A percentile compares a stretch with the other conserved stretches of the same genome.
These are phyloP conservation scores for Olivierus martensii DNA, from an alignment of 1,140 invertebrate species.

Conservation along the genomic window DNA sequence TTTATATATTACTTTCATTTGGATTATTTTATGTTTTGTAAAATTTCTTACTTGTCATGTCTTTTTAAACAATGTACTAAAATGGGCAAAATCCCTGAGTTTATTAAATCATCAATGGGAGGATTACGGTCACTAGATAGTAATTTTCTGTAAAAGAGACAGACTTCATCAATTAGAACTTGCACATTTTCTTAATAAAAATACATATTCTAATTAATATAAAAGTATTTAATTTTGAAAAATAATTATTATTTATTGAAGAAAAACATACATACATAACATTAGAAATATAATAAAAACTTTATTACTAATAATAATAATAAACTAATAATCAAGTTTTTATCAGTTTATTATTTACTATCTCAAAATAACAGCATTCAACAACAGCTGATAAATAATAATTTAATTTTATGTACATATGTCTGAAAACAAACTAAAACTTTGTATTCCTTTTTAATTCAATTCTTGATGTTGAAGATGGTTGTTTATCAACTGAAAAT, in stretches of 20 bases:
- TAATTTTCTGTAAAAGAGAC: conserved; percentile 51
- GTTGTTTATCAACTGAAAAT: too few relatives aligned
- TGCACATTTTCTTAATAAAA: background rate
- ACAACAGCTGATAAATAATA: too few relatives aligned
- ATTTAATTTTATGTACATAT: too few relatives aligned
- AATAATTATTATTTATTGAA: background rate
- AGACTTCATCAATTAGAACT: background rate
- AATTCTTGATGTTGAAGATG: too few relatives aligned
- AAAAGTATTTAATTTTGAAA: background rate
- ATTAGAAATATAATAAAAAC: background rate
- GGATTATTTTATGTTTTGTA: background rate
- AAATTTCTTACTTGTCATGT: conserved; percentile 48
- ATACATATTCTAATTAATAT: background rate
- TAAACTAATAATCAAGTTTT: background rate
- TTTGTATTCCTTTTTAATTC: too few relatives aligned
- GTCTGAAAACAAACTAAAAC: too few relatives aligned
- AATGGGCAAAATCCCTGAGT: conserved; percentile 83
- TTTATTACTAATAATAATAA: background rate
- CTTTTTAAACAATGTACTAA: conserved; percentile 77
- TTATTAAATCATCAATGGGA: conserved; percentile 93
- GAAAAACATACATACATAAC: background rate
- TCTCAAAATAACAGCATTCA: too few relatives aligned
- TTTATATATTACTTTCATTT: background rate
- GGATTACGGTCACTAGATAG: conserved; percentile 95
- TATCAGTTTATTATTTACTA: too few relatives aligned